Evolutionary conservation across 2,888 invertebrate genomes (phyloP).

Genomic region (Gortyna flavago): DNA sequence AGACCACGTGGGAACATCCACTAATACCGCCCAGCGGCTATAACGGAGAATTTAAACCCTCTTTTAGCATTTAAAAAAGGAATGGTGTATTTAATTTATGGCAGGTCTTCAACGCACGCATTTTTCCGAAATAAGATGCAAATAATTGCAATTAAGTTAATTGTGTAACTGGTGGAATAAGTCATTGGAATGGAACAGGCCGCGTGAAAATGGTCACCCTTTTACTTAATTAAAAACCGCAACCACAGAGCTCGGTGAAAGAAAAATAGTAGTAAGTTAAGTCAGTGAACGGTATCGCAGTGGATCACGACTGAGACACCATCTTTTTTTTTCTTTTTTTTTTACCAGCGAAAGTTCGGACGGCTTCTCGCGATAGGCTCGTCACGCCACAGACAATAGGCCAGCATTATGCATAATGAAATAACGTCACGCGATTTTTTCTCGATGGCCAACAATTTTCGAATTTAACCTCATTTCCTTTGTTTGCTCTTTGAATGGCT

Average conservation of each 20-base stretch:
- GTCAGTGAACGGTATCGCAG: slow-evolving; percentile 78
- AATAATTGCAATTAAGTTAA: slow-evolving; percentile 65
- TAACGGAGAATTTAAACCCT: slow-evolving; percentile 22
- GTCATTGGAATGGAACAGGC: slow-evolving; percentile 69
- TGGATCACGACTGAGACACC: slow-evolving; percentile 72
- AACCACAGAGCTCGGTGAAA: slow-evolving; percentile 61
- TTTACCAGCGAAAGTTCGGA: slow-evolving; percentile 82
- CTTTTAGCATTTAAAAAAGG: not conserved
- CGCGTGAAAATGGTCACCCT: slow-evolving; percentile 62
- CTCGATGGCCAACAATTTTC: slow-evolving; percentile 61
- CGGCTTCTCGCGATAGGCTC: slow-evolving; percentile 67
- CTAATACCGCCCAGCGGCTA: slow-evolving; percentile 10
- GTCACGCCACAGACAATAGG: slow-evolving; percentile 70
- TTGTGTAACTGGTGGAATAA: slow-evolving; percentile 66
- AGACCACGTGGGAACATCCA: slow-evolving; percentile 57
- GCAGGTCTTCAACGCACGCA: not conserved
- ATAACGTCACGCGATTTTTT: slow-evolving; percentile 67
- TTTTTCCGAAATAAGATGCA: slow-evolving; percentile 52
- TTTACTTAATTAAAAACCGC: slow-evolving; percentile 68
- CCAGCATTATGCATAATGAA: slow-evolving; percentile 68
- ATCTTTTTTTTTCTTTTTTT: slow-evolving; percentile 66
- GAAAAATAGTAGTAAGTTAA: slow-evolving; percentile 52
- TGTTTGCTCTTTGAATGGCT: slow-evolving; percentile 41
- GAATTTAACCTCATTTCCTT: slow-evolving; percentile 62
- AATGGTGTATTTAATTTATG: slow-evolving; percentile 19